Evolutionary conservation across 2,888 invertebrate species (phyloP).

Genomic region (Heliconius ethilla): DNA sequence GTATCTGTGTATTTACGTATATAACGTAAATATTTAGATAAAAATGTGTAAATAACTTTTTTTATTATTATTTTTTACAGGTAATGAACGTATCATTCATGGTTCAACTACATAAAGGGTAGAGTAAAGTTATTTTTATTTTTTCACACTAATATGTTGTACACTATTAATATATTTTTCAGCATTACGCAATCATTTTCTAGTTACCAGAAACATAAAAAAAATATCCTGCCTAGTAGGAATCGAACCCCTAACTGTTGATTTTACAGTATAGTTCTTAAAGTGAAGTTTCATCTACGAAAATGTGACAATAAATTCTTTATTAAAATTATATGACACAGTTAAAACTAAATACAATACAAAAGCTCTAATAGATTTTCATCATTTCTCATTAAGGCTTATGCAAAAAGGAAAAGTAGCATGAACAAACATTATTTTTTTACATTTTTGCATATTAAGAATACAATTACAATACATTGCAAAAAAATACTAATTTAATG

Average conservation of each 20-base stretch:
- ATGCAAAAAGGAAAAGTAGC: not conserved
- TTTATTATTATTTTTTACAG: not conserved
- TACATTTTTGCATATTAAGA: slow-evolving; percentile 11
- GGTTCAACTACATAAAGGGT: not conserved
- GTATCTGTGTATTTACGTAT: not conserved
- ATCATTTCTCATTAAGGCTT: slow-evolving; percentile 8
- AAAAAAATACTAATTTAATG: slow-evolving; percentile 15
- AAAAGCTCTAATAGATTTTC: slow-evolving; percentile 5
- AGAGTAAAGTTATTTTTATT: not conserved
- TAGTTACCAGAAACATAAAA: too few species aligned
- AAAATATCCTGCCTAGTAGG: too few species aligned
- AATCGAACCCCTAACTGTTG: not conserved
- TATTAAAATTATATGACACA: not conserved
- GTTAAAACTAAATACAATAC: slow-evolving; percentile 3
- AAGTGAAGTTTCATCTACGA: not conserved
- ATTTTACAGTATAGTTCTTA: not conserved
- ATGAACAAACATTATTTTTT: not conserved
- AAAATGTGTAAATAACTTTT: not conserved
- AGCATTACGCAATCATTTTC: not conserved
- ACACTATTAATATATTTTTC: not conserved
- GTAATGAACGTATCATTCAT: not conserved
- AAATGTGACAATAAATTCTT: not conserved
- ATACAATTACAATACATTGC: not conserved
- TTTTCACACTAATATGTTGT: not conserved
- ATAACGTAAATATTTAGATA: not conserved